Conservation (phyloP, 92 coral and sea anemone genomes). For the Epizoanthus rinbou region DNA sequence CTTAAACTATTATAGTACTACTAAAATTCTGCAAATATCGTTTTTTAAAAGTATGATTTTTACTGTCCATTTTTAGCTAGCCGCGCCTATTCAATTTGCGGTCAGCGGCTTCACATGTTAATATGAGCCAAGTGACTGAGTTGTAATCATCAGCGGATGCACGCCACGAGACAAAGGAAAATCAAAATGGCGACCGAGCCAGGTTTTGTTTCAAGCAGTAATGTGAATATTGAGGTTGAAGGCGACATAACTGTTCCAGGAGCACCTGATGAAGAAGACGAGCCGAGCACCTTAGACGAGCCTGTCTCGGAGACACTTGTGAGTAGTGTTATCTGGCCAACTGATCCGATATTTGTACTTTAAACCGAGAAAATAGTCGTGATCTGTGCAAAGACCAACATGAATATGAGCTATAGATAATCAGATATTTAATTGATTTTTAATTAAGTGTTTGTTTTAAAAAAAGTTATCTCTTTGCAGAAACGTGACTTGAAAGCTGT, state of each 20-base stretch:
- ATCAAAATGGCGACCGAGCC: conserved; percentile 93
- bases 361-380: not conserved
- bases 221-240: conserved; percentile 92
- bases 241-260: conserved; percentile 99
- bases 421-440: not conserved
- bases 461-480: conserved; percentile 44
- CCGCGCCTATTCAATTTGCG: too few species aligned
- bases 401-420: too few species aligned
- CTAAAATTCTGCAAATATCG: too few species aligned
- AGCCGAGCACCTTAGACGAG: conserved; percentile 94
- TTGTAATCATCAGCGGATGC: conserved; percentile 39
- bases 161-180: conserved; percentile 53
- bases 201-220: conserved; percentile 75
- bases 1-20: too few species aligned
- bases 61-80: too few species aligned
- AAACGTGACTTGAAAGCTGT: conserved; percentile 94
- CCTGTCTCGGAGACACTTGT: conserved; percentile 93
- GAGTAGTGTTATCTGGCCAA: conserved; percentile 24
- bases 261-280: conserved; percentile 96
- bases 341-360: not conserved
- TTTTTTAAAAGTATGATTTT: too few species aligned
- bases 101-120: too few species aligned
- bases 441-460: conserved; percentile 9
- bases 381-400: not conserved
- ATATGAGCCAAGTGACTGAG: too few species aligned